A percentile compares a stretch with the other conserved stretches of the same genome.
Evolutionary conservation across 2,797 vertebrate species (phyloP).

Genomic region (Enteromius trimaculatus): DNA sequence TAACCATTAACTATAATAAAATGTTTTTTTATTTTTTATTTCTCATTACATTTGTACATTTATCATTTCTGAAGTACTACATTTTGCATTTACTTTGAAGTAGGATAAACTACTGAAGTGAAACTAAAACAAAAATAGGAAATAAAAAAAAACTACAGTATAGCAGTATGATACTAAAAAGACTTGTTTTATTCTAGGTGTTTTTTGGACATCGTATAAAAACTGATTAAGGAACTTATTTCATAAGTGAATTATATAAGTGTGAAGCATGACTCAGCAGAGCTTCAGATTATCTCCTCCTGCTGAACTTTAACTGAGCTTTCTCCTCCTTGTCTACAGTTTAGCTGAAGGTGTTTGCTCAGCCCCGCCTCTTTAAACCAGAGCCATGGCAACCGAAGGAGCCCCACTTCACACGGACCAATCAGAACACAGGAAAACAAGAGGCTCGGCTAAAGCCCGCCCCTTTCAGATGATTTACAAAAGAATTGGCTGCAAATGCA

Average conservation of each 20-base stretch:
- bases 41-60: neutral
- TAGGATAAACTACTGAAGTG: too few relatives aligned
- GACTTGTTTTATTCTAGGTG: too few relatives aligned
- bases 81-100: too few relatives aligned
- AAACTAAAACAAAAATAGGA: neutral
- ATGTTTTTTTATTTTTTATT: too few relatives aligned
- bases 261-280: neutral
- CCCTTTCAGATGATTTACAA: neutral
- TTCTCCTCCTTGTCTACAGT: too few relatives aligned
- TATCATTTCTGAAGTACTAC: too few relatives aligned
- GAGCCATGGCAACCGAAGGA: conserved; percentile 17
- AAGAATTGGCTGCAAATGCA: neutral
- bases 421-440: conserved; percentile 12
- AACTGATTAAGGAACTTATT: neutral
- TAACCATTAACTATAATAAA: neutral
- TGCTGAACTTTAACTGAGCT: neutral
- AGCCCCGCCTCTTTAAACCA: conserved; percentile 4
- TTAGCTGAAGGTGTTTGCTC: neutral
- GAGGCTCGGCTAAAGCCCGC: conserved; percentile 33
- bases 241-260: too few relatives aligned
- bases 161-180: neutral
- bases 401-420: conserved; percentile 14
- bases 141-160: neutral
- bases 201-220: neutral
- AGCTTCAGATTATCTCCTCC: neutral